These are phyloP conservation scores for Leptatherina wallacei DNA, from an alignment of 2,797 vertebrate species.

Conservation along the genomic window DNA sequence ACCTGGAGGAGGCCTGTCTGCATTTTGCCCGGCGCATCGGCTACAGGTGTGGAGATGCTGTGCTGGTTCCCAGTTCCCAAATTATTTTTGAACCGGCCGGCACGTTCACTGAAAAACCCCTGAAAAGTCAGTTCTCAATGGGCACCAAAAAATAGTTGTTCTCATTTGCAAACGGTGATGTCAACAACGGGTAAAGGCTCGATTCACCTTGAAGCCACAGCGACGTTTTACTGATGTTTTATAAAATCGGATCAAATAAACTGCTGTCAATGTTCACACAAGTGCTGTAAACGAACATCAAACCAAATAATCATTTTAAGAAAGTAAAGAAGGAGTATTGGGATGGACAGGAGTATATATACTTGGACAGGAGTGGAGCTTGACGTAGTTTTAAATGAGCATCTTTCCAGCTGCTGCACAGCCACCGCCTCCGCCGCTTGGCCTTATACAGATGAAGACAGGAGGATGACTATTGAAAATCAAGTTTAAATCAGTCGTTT, in stretches of 20 bases:
- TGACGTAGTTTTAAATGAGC: background rate
- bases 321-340: too few relatives aligned
- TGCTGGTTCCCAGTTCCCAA: background rate
- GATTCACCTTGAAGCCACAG: too few relatives aligned
- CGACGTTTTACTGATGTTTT: too few relatives aligned
- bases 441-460: background rate
- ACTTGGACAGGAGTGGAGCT: too few relatives aligned
- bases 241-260: too few relatives aligned
- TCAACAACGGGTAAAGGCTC: background rate
- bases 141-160: background rate
- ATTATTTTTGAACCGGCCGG: background rate
- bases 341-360: too few relatives aligned
- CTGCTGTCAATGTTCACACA: too few relatives aligned
- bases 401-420: background rate
- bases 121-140: background rate
- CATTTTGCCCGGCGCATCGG: slow-evolving; percentile 95
- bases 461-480: background rate
- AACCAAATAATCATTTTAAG: too few relatives aligned
- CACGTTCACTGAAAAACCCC: too few relatives aligned
- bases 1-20: slow-evolving; percentile 92
- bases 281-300: too few relatives aligned
- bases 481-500: background rate
- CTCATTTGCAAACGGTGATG: background rate
- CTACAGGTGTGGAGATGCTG: slow-evolving; percentile 85
- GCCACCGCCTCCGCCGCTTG: too few relatives aligned